Base-by-base conservation (phyloP, 2,113 vertebrate genomes). In the Ifrita kowaldi region DNA sequence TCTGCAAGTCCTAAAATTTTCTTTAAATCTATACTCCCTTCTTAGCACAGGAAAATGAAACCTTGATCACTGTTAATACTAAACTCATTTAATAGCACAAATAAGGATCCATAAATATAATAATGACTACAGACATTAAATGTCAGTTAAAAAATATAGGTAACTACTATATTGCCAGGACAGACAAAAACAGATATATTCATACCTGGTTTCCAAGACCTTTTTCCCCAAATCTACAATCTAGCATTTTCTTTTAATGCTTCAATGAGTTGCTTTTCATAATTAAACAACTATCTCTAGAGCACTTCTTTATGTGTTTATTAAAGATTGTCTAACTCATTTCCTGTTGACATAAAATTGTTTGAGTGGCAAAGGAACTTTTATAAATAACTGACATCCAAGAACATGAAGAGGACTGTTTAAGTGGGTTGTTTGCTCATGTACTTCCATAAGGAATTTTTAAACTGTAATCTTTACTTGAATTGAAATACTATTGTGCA, bases 301-400 rank as follows among this genome's bases (percentile, higher is more conserved):
- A 80, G 56, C 69, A 94, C 60, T 80, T 93, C 52, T 90, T 94
- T 85, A 84, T 92, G 32, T 91, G 68, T 93, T 97, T 95, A 82
- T 92, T 93, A 93, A 91, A 95, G 59, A 88, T 74, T 79, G 79
- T 94, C 69, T 65, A 73, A 68, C 87, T 95, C 57, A 52, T 94
- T 96, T 90, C 76, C 85, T 93, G 56, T 91, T 97, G 85, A 73
- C 57, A 81, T 16, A 87, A 83, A 94, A 83, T 86, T 87, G 46
- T 73, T 88, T 80, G 78, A 93, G 44, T 88, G 50, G 53, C 83
- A 79, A 56, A 90, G 30, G 79, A 94, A 84, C 87, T 83, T 44
- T 78, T 84, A 47, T 67, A 87, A 92, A 88, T 78, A 83, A 62
- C 84, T 94, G 75, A 93, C 44, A 70, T 96, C 19, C 21, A 90